phyloP scores from a whole-genome alignment of 1,140 invertebrate genomes.

The Drosophila biarmipes region DNA sequence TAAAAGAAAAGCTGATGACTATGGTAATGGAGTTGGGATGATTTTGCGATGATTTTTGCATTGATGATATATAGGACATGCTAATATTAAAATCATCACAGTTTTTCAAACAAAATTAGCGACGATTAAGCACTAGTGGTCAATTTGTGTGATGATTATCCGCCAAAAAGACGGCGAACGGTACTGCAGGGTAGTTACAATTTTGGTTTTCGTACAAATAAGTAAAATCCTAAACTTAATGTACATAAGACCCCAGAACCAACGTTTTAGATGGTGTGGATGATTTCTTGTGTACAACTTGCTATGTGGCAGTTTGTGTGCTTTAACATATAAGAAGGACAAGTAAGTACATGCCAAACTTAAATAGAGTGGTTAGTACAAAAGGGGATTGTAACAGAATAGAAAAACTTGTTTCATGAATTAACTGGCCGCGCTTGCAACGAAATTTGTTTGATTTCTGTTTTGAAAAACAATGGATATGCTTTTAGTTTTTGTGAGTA shows the following conservation, averaged over 20 bases:
- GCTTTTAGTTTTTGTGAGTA: constrained; percentile 65
- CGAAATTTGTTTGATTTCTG: constrained; percentile 38
- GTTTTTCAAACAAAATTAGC: no score
- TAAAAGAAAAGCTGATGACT: no score
- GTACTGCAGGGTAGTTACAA: constrained; percentile 44
- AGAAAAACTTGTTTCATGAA: constrained; percentile 30
- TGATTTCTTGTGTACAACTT: constrained; percentile 29
- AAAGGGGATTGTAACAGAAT: background rate
- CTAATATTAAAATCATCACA: no score
- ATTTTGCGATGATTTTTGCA: no score
- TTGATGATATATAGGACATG: no score
- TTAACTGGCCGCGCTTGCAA: constrained; percentile 39
- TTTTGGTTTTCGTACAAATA: constrained; percentile 74
- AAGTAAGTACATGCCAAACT: constrained; percentile 59
- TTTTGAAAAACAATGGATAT: constrained; percentile 82
- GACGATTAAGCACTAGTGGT: no score
- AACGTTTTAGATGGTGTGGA: constrained; percentile 11
- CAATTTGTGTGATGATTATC: no score
- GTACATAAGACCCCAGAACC: constrained; percentile 43
- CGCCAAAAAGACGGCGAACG: no score
- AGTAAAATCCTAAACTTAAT: constrained; percentile 57
- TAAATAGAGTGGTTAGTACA: constrained; percentile 3
- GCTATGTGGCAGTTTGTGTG: constrained; percentile 75
- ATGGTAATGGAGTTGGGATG: no score
- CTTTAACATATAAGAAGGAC: constrained; percentile 44